Base-by-base conservation (phyloP, 2,797 vertebrate species). In the Brachyrhaphis roseni region DNA sequence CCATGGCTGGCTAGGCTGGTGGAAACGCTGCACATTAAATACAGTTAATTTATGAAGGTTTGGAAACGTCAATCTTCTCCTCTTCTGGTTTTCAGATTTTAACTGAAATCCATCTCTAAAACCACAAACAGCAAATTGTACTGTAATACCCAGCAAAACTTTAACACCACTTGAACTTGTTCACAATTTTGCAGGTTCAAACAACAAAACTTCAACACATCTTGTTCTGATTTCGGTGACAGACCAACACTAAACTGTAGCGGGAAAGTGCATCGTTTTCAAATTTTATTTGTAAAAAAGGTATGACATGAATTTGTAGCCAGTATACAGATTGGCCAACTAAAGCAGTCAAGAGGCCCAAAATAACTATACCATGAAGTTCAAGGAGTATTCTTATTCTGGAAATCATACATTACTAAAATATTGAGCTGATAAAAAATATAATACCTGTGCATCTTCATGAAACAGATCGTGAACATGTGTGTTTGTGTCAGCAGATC, bases 401-500 rank as follows among this genome's bases (percentile, higher is more conserved):
- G 31, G 62, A 64, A 8, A 36, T 7, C 6, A 8, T 4, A 36
- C n/a, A 36, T 20, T 23, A 8, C 12, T 68, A 41, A 68, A n/a
- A n/a, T 26, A 5, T n/a, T 43, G 23, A 70, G 23, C 13, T 46
- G n/a, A 45, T 71, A 7, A 28, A 71, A 45, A 15, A 13, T 11
- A 70, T 46, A 76, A 10, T 92, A 98, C 98, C 97, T 98, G 97
- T 75, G 97, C 97, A 80, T 97, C 97, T 88, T 99, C 97, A 0
- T 98, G 97, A 92, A 99, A 99, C 86, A 99, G 95, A 76, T 99
- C 98, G 11, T 96, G 96, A 70, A 97, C 93, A 0, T 90, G 94
- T 1, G 93, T 78, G 75, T 74, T 88, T 7, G 78, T 86, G 77
- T 71, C 85, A 31, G 73, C 1, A 15, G 62, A 66, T 41, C 16